Conservation (phyloP, 2,888 invertebrate genomes). For the Ecdyonurus torrentis region DNA sequence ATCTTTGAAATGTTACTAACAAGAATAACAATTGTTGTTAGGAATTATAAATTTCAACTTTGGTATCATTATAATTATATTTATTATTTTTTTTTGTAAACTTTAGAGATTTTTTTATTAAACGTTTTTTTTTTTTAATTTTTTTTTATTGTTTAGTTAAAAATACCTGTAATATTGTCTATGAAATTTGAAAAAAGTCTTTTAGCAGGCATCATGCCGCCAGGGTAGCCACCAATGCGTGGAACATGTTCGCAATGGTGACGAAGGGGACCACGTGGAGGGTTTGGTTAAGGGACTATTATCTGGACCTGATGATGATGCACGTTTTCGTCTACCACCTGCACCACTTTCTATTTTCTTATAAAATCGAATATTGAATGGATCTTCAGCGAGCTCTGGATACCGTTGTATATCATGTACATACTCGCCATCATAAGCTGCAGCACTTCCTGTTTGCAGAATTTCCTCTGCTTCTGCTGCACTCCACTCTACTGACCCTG, state of each 20-base stretch:
- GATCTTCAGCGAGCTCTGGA: slow-evolving; percentile 90
- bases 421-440: slow-evolving; percentile 81
- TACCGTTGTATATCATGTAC: slow-evolving; percentile 77
- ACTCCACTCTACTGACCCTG: slow-evolving; percentile 70
- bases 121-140: not conserved
- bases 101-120: not conserved
- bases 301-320: not conserved
- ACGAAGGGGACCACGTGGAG: not conserved
- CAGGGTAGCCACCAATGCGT: slow-evolving; percentile 12
- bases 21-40: slow-evolving; percentile 4
- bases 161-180: not conserved
- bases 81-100: slow-evolving; percentile 5
- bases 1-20: not conserved
- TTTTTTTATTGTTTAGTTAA: not conserved
- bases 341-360: slow-evolving; percentile 36
- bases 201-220: slow-evolving; percentile 9
- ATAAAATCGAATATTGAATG: slow-evolving; percentile 80
- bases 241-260: slow-evolving; percentile 7
- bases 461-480: slow-evolving; percentile 79
- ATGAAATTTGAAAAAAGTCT: not conserved
- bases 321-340: not conserved
- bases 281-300: not conserved
- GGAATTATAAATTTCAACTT: slow-evolving; percentile 5
- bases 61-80: slow-evolving; percentile 8
- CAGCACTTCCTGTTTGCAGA: slow-evolving; percentile 62